phyloP scores from a whole-genome alignment of 2,888 invertebrate species.

The Trypoxylon attenuatum region DNA sequence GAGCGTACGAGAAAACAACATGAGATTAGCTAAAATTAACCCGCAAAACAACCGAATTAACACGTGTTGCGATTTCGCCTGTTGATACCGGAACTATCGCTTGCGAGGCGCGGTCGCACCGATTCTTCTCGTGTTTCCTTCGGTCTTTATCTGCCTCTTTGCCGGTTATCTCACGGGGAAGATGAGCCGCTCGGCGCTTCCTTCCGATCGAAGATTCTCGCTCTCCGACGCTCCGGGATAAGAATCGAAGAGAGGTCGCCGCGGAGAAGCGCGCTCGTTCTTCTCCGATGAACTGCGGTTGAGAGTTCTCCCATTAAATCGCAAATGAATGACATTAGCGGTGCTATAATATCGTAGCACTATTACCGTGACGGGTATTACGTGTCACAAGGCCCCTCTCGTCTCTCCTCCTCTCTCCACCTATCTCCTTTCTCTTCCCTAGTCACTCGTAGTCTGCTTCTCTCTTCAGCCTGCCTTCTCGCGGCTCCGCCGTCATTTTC shows the following conservation, averaged over 20 bases:
- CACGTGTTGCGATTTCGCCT: background rate
- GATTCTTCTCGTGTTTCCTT: too few species aligned
- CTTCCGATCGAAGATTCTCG: background rate
- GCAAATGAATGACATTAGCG: constrained; percentile 74
- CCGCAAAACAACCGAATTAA: background rate
- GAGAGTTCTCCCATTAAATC: constrained; percentile 69
- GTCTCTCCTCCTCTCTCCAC: constrained; percentile 13
- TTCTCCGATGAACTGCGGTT: constrained; percentile 49
- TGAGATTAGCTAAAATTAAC: background rate
- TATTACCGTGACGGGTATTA: constrained; percentile 73
- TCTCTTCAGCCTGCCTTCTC: too few species aligned
- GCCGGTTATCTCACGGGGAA: too few species aligned
- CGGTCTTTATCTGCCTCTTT: too few species aligned
- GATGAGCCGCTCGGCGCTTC: too few species aligned
- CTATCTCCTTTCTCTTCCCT: constrained; percentile 12
- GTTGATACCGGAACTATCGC: too few species aligned
- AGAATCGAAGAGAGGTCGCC: background rate
- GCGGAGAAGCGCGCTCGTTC: constrained; percentile 29
- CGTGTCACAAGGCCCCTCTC: constrained; percentile 65
- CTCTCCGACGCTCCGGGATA: too few species aligned
- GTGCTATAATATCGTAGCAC: constrained; percentile 72
- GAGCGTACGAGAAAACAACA: background rate
- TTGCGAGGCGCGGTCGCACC: background rate
- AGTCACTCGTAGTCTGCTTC: too few species aligned
- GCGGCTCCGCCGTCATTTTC: too few species aligned